Evolutionary conservation across 2,888 invertebrate species (phyloP).

Genomic region (Pyrgus malvae): DNA sequence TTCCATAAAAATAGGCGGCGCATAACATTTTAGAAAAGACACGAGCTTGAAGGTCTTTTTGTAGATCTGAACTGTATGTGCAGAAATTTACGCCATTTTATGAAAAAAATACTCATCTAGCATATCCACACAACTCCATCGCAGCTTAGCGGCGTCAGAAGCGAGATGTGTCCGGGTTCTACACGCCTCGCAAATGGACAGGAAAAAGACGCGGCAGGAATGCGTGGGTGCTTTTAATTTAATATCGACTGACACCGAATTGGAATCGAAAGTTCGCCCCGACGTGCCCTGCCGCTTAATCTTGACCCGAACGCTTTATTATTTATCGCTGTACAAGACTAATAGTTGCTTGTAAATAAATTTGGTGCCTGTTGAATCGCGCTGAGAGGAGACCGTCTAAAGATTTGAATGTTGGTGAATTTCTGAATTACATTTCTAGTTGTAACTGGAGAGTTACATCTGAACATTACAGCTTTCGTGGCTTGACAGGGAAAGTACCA

Average conservation of each 20-base stretch:
- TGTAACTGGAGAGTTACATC: too few relatives aligned
- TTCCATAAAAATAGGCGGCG: too few relatives aligned
- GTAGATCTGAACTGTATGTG: too few relatives aligned
- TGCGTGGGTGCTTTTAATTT: constrained; percentile 81
- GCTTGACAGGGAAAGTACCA: too few relatives aligned
- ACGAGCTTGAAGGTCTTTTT: too few relatives aligned
- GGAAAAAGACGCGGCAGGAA: constrained; percentile 80
- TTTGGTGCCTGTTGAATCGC: not conserved
- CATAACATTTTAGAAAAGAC: too few relatives aligned
- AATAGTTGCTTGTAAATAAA: constrained; percentile 36
- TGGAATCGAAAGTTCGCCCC: constrained; percentile 76
- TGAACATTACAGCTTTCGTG: too few relatives aligned
- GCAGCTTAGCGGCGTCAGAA: constrained; percentile 51
- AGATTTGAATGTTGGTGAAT: too few relatives aligned
- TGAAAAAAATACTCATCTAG: constrained; percentile 27
- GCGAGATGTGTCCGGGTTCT: constrained; percentile 74
- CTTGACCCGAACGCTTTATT: constrained; percentile 57
- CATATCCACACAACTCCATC: constrained; percentile 52
- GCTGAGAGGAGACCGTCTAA: too few relatives aligned
- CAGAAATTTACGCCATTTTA: too few relatives aligned
- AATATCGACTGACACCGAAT: constrained; percentile 80
- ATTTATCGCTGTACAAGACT: constrained; percentile 52
- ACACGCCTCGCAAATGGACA: constrained; percentile 81
- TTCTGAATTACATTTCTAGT: too few relatives aligned
- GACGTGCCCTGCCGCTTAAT: constrained; percentile 73